Evolutionary conservation across 2,113 vertebrate genomes (phyloP), one percentile per base, ranked within the genome.

Genomic region (Lontra canadensis): DNA sequence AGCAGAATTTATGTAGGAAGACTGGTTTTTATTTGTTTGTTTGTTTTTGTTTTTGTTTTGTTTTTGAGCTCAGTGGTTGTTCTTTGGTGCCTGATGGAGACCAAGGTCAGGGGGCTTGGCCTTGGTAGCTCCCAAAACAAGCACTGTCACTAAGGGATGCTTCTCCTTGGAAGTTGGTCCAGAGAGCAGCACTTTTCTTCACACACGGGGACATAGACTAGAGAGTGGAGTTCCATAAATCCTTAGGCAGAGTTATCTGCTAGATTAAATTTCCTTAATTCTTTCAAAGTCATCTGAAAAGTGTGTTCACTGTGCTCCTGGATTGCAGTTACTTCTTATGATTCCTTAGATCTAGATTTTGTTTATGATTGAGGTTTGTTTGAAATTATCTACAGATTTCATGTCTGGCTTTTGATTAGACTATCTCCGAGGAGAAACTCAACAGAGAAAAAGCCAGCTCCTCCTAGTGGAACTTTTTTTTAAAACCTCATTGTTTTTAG

Each of bases 391-490:
- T 96, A 49, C 36, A 76, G 80, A 95, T 89, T 88, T 96, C 49
- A 95, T 29, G 44, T 65, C 61, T 78, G 31, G 71, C 87, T 98
- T 97, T 88, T 97, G 74, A 90, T 88, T 92, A 89, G 85, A 78
- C 29, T 52, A 9, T 44, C 65, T 96, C 79, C 55, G 52, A 80
- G 79, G 69, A 21, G 2, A 82, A 88, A 67, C 86, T 59, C 84
- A 71, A 83, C 21, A 65, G 63, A 93, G 85, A 55, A 98, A 95
- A 93, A 85, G 21, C 80, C 96, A 95, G 96, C 89, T 97, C 89
- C 96, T 97, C 52, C 82, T 95, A 74, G 92, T 96, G 96, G 94
- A 95, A 71, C 57, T 96, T 85, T 95, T 90, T 42, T 71, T 88
- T 87, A 82, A 96, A 96, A 79, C 63, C 18, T 88, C 61, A 65